phyloP scores from a whole-genome alignment of 2,797 vertebrate genomes.

The Chelmon rostratus region DNA sequence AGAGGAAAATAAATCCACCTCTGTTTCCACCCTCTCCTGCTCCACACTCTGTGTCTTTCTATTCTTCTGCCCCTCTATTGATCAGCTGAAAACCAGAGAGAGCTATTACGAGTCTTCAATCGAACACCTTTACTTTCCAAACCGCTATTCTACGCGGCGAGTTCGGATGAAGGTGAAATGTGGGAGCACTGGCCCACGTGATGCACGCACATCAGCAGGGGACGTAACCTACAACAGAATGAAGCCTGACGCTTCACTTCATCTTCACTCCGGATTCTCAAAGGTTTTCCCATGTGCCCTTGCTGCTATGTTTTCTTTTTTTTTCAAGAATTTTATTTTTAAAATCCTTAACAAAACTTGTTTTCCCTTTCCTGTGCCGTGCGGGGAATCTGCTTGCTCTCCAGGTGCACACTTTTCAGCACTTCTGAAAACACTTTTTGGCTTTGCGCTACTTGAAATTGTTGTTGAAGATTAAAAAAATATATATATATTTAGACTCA shows the following conservation, averaged over 20 bases:
- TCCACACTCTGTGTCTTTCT: conserved; percentile 44
- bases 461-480: background rate
- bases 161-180: conserved; percentile 48
- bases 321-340: background rate
- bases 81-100: conserved; percentile 37
- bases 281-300: conserved; percentile 19
- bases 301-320: conserved; percentile 1
- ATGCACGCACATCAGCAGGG: conserved; percentile 29
- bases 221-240: conserved; percentile 22
- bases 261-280: conserved; percentile 41
- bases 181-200: conserved; percentile 43
- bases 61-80: conserved; percentile 35
- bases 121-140: conserved; percentile 13
- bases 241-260: conserved; percentile 24
- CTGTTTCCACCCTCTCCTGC: conserved; percentile 25
- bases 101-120: conserved; percentile 43
- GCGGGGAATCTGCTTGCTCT: conserved; percentile 27
- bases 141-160: conserved; percentile 20
- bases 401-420: conserved; percentile 1
- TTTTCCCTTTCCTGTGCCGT: conserved; percentile 4
- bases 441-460: conserved; percentile 19
- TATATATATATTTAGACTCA: conserved; percentile 15
- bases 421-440: conserved; percentile 9
- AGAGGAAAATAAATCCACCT: conserved; percentile 60
- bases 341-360: conserved; percentile 24